Evolutionary conservation across 2,888 invertebrate species (phyloP), one percentile per base, ranked within the genome.

Genomic region (Adelphocoris suturalis): DNA sequence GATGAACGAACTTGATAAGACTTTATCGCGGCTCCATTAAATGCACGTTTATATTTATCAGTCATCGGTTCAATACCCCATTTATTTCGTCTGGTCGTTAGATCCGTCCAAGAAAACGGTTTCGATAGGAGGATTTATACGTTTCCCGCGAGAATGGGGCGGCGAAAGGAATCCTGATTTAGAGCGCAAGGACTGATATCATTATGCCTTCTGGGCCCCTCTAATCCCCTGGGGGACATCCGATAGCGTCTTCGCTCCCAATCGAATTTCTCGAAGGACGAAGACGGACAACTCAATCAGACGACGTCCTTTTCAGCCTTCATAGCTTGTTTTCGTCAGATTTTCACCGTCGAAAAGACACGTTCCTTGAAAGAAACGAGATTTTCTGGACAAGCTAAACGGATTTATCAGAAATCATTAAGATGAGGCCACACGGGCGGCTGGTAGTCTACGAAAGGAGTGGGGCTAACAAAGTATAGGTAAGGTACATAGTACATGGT

Each of bases 161-260:
- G n/a, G 11, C 68, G 23, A 23, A 68, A 68, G 19, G 68, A 13
- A 7, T 9, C 68, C 68, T 23, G 23, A 23, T 23, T 68, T 68
- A 7, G 68, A 27, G 68, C 68, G 27, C 68, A 68, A 68, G 68
- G 68, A 68, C 68, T 68, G 68, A 68, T 68, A 68, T 68, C 19
- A 68, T 68, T 68, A 68, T 23, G 27, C 19, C 68, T 23, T 68
- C 68, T 68, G 68, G 68, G 68, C 5, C 12, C 9, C 68, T 13
- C 23, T 68, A 68, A 68, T 68, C 68, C 52, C 82, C 48, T n/a
- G 48, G 14, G 82, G 47, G 27, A 52, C 52, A 86, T 86, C 86
- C 86, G 86, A 86, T 86, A 86, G 75, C 86, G 46, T 86, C 86
- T 86, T 75, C 76, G 27, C 19, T 37, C 27, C 82, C 86, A 86